phyloP scores from a whole-genome alignment of 1,140 invertebrate species.

The Lucilia sericata region DNA sequence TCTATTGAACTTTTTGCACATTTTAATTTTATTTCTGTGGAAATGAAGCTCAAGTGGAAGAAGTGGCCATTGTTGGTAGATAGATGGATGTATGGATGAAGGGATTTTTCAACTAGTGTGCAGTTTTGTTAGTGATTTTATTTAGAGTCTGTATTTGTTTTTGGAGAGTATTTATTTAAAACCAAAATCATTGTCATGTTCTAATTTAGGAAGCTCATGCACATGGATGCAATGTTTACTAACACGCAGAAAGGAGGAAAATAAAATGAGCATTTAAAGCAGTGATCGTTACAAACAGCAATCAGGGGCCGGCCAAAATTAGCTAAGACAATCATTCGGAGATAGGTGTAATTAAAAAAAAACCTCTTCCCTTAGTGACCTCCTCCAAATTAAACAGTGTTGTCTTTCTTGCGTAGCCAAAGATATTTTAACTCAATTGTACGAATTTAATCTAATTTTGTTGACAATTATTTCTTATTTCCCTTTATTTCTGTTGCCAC shows the following conservation, averaged over 20 bases:
- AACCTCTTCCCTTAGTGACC: too few relatives aligned
- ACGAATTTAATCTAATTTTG: too few relatives aligned
- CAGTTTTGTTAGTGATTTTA: not conserved
- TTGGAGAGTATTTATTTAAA: not conserved
- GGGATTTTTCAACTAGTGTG: not conserved
- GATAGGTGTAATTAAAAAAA: too few relatives aligned
- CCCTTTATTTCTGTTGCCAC: too few relatives aligned
- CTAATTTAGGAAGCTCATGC: not conserved
- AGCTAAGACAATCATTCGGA: too few relatives aligned
- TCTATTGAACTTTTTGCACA: slow-evolving; percentile 2
- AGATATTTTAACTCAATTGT: too few relatives aligned
- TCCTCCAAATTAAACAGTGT: not conserved
- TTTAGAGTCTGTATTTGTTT: not conserved
- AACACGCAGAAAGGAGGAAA: too few relatives aligned
- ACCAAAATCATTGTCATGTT: not conserved
- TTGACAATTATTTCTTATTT: too few relatives aligned
- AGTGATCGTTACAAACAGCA: too few relatives aligned
- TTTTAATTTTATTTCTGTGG: slow-evolving; percentile 20
- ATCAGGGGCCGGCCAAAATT: too few relatives aligned
- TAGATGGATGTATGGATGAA: not conserved
- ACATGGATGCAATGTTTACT: not conserved
- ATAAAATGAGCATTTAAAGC: too few relatives aligned
- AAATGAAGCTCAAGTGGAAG: not conserved
- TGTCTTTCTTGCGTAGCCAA: too few relatives aligned
- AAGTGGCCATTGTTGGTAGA: not conserved